Evolutionary conservation across 1,140 invertebrate species (phyloP), one percentile per base, ranked within the genome.

Genomic region (Lordiphosa clarofinis): DNA sequence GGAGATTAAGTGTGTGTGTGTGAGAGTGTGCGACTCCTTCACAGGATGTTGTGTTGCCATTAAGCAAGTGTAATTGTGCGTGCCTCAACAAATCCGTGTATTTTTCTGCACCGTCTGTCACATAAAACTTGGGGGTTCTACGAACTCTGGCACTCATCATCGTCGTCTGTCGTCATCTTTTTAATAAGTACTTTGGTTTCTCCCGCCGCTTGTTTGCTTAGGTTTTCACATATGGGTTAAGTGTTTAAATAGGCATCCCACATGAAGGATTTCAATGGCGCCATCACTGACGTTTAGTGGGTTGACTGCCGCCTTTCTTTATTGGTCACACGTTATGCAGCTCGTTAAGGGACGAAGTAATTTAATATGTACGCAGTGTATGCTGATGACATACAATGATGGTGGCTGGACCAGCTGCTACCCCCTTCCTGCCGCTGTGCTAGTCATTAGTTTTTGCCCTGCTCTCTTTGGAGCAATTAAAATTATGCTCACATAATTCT

Each of bases 21-120:
- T 44, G n/a, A n/a, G n/a, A n/a, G 42, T 44, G 31, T 11, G 15
- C 47, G 19, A 42, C 46, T 52, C 33, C 52, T 52, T 42, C 42
- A 43, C 53, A 64, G 72, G 54, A 81, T 72, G 65, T 62, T 63
- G 66, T 71, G 66, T 71, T 44, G 52, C 68, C 70, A 84, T 82
- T 84, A 76, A 72, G 78, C 53, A 65, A 56, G 74, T 84, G 78
- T 84, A 84, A 84, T 84, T 84, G 78, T 84, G 78, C 78, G 73
- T 84, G 69, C 69, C 57, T 73, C 73, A 67, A 84, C 73, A 79
- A 84, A 84, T 84, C 69, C 79, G 73, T 78, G 78, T 78, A 73
- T 35, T 69, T 69, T 55, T 60, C 38, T 62, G 62, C 66, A 54
- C 62, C 63, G 64, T 64, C 73, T 72, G 68, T 49, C 58, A 58